These are phyloP conservation scores for Bombus superbus DNA, from an alignment of 1,140 invertebrate genomes.

Conservation along the genomic window DNA sequence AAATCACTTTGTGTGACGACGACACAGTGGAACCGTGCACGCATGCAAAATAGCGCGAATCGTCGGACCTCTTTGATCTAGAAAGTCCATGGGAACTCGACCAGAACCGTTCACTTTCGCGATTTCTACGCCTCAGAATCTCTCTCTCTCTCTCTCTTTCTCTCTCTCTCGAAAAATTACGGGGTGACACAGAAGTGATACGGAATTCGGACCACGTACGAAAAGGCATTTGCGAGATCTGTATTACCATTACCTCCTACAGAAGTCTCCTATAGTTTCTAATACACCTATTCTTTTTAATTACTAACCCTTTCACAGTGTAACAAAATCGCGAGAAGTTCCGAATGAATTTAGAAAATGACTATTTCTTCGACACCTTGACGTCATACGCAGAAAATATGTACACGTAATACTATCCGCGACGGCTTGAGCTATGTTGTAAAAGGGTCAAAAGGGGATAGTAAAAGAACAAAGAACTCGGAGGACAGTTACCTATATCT, in stretches of 20 bases:
- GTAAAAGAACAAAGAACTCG: no score
- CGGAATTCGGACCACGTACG: not conserved
- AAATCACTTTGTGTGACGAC: not conserved
- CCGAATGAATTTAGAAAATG: not conserved
- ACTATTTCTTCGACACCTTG: not conserved
- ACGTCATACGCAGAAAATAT: no score
- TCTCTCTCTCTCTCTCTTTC: not conserved
- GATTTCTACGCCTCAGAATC: slow-evolving; percentile 23
- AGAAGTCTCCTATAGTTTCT: not conserved
- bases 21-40: not conserved
- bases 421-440: no score
- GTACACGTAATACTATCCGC: no score
- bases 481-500: no score
- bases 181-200: not conserved
- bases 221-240: no score
- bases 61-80: slow-evolving; percentile 34
- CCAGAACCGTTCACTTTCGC: slow-evolving; percentile 43
- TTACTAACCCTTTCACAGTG: not conserved
- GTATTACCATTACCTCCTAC: no score
- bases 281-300: not conserved
- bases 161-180: not conserved
- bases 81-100: slow-evolving; percentile 39
- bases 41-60: slow-evolving; percentile 40
- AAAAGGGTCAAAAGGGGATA: no score
- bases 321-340: not conserved